These are phyloP conservation scores for Vanessa atalanta DNA, from an alignment of 1,140 invertebrate genomes.

Conservation along the genomic window DNA sequence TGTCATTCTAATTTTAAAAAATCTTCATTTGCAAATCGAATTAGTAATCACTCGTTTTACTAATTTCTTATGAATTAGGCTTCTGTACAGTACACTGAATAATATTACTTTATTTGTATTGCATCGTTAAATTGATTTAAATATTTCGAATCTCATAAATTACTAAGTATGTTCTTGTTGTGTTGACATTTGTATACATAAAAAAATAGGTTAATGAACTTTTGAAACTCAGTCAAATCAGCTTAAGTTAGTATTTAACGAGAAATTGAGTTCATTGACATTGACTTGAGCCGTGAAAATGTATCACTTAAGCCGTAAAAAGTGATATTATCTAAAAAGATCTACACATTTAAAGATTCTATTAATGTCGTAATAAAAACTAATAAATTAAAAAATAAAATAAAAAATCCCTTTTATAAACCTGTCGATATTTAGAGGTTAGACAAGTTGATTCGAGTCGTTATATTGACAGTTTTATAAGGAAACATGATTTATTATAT, in stretches of 20 bases:
- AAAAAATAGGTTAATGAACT: constrained; percentile 8
- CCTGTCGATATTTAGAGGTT: constrained; percentile 28
- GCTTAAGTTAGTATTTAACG: constrained; percentile 33
- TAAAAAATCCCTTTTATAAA: constrained; percentile 12
- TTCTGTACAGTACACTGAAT: neutral
- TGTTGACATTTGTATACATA: neutral
- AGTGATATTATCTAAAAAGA: constrained; percentile 9
- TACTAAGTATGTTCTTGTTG: neutral
- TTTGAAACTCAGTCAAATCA: constrained; percentile 18
- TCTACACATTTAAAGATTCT: neutral
- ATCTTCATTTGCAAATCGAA: neutral
- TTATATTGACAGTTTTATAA: neutral
- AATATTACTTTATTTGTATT: neutral
- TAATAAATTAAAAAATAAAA: constrained; percentile 21
- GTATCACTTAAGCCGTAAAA: neutral
- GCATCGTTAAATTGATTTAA: neutral
- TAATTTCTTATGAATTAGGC: neutral
- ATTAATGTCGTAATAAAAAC: neutral
- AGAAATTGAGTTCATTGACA: constrained; percentile 35
- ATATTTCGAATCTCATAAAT: neutral
- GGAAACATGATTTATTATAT: constrained; percentile 1
- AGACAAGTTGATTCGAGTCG: neutral
- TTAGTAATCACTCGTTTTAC: too few relatives aligned
- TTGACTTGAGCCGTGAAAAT: constrained; percentile 19
- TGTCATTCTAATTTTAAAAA: neutral